Percentiles rank a stretch among this genome's conserved stretches.
These are phyloP conservation scores for Apamea sordens DNA, from an alignment of 2,888 invertebrate genomes.

Conservation along the genomic window DNA sequence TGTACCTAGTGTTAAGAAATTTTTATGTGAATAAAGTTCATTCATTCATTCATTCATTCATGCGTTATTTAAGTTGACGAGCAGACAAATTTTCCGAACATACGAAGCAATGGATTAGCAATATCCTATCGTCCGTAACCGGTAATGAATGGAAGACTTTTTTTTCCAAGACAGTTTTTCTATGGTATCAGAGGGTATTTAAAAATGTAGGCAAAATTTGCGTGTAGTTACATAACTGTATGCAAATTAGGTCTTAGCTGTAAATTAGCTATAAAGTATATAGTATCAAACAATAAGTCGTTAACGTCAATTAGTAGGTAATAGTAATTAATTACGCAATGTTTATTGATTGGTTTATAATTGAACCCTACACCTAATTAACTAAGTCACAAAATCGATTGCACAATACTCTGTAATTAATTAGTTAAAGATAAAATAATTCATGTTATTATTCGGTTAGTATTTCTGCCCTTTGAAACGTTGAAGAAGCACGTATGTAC, in stretches of 20 bases:
- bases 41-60: too few species aligned
- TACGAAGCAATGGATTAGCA: too few species aligned
- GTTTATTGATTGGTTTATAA: constrained; percentile 48
- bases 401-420: constrained; percentile 45
- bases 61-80: too few species aligned
- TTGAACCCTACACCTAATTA: constrained; percentile 33
- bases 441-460: not conserved
- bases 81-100: too few species aligned
- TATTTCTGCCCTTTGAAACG: constrained; percentile 3
- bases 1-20: too few species aligned
- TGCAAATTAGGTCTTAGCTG: constrained; percentile 6
- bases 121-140: too few species aligned
- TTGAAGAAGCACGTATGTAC: not conserved
- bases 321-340: constrained; percentile 45
- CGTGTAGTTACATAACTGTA: constrained; percentile 1
- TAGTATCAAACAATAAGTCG: constrained; percentile 44
- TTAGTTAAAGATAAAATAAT: constrained; percentile 6
- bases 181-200: not conserved
- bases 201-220: not conserved
- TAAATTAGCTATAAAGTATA: constrained; percentile 9
- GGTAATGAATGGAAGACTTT: not conserved
- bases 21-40: too few species aligned
- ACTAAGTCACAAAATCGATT: constrained; percentile 25
- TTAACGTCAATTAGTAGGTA: constrained; percentile 45
- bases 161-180: not conserved